Base-by-base conservation (phyloP, 2,113 vertebrate species). In the Tonatia bakeri region DNA sequence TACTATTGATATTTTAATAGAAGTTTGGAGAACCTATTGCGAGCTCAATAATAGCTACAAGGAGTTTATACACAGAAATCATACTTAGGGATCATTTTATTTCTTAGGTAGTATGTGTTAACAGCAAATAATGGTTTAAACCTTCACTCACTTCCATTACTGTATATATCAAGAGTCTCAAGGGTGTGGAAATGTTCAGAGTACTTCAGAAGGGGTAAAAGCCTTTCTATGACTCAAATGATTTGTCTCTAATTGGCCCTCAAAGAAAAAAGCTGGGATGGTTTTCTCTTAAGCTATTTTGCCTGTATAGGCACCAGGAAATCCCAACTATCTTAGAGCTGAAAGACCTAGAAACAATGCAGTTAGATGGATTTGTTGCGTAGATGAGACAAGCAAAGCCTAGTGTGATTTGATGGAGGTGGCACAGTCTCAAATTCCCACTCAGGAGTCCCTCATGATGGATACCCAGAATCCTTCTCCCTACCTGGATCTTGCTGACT, bases 1-100 rank as follows among this genome's bases (percentile, higher is more conserved):
- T 97, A 97, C 97, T 98, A 98, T 98, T 98, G 98, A 98, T 98
- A 98, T 98, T 98, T 98, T 98, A 98, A 98, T 98, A 98, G 98
- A 98, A 97, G 96, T 98, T 97, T 97, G 97, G 97, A 98, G 96
- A 98, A 97, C 94, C 76, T 83, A 97, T 97, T 98, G 96, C 47
- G 31, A 90, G 97, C 96, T 98, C 98, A 97, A 98, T 98, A 98
- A 98, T 96, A 97, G 96, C 96, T 97, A 98, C 97, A 98, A 98
- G 95, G 96, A 97, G 92, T 98, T 98, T 98, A 97, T 98, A 98
- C 94, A 94, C 82, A 98, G 96, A 97, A 98, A 98, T 98, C 97
- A 97, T 95, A 96, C 81, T 96, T 81, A 15, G 95, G 79, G 95
- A 96, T 97, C 26, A 13, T 98, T 98, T 98, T 97, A 96, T 98